phyloP scores from a whole-genome alignment of 1,140 invertebrate genomes.

The Orussus abietinus region DNA sequence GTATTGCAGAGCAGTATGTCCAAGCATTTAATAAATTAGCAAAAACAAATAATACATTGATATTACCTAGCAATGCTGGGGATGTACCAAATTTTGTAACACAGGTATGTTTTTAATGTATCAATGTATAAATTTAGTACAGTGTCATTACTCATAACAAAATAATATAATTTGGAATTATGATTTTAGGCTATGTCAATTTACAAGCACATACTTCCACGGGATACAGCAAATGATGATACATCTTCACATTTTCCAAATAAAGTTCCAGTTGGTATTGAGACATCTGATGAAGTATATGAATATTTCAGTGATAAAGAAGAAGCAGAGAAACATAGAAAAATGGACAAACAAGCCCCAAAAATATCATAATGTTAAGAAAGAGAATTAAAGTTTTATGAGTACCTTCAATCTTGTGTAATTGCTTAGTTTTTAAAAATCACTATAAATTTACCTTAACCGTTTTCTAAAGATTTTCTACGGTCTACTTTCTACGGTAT shows the following conservation, averaged over 20 bases:
- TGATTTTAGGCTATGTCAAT: conserved; percentile 63
- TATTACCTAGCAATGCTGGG: conserved; percentile 85
- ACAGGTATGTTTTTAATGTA: conserved; percentile 60
- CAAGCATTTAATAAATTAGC: conserved; percentile 89
- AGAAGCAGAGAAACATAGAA: conserved; percentile 40
- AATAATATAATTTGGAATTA: conserved; percentile 3
- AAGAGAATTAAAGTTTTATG: no score
- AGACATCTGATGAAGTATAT: conserved; percentile 38
- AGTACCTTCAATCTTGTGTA: no score
- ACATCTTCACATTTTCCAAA: conserved; percentile 4
- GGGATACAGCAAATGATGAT: conserved; percentile 23
- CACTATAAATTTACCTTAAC: no score
- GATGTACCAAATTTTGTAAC: conserved; percentile 82
- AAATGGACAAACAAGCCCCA: conserved; percentile 8
- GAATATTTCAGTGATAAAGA: conserved; percentile 61
- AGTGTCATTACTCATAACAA: neutral
- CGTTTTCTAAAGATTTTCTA: no score
- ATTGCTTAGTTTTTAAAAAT: no score
- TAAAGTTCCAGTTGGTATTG: conserved; percentile 18
- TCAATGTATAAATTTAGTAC: conserved; percentile 10
- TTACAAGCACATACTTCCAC: conserved; percentile 61
- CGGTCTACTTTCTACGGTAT: no score
- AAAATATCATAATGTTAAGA: conserved; percentile 25
- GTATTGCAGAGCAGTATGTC: conserved; percentile 93
- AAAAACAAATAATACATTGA: conserved; percentile 89